A percentile compares a stretch with the other conserved stretches of the same genome.
These are phyloP conservation scores for Mobula birostris DNA, from an alignment of 2,113 vertebrate genomes.

Conservation along the genomic window DNA sequence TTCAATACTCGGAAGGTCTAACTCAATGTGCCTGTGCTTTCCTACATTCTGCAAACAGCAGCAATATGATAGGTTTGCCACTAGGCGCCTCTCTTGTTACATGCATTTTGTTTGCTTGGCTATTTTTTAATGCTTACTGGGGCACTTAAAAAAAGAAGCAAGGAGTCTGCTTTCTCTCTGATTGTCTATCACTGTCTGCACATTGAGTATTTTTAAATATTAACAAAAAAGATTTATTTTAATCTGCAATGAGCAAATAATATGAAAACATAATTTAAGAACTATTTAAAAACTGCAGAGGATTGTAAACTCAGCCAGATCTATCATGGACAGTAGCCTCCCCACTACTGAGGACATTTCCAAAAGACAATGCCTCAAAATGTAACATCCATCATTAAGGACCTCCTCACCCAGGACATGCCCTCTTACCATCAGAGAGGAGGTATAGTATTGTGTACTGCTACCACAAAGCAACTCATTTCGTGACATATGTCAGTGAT, in stretches of 20 bases:
- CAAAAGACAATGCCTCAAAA: too few species aligned
- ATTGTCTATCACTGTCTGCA: neutral
- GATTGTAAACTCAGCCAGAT: too few species aligned
- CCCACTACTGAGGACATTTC: too few species aligned
- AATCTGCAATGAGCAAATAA: neutral
- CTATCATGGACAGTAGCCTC: too few species aligned
- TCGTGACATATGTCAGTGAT: too few species aligned
- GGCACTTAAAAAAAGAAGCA: neutral
- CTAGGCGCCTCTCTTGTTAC: conserved; percentile 35
- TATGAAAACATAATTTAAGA: neutral
- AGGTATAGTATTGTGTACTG: too few species aligned
- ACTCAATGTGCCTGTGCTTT: neutral
- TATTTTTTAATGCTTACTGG: neutral
- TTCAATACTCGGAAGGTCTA: neutral
- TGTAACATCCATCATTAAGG: too few species aligned
- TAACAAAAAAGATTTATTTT: conserved; percentile 1
- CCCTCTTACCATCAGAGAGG: too few species aligned
- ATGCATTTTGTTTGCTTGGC: conserved; percentile 25
- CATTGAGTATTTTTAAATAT: neutral
- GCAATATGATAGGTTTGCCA: neutral
- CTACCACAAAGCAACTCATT: too few species aligned
- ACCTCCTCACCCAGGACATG: too few species aligned
- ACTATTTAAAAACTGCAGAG: neutral
- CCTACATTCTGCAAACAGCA: neutral
- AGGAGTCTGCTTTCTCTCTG: neutral